phyloP scores from a whole-genome alignment of 2,797 vertebrate species.

The Dendrocincla fuliginosa region DNA sequence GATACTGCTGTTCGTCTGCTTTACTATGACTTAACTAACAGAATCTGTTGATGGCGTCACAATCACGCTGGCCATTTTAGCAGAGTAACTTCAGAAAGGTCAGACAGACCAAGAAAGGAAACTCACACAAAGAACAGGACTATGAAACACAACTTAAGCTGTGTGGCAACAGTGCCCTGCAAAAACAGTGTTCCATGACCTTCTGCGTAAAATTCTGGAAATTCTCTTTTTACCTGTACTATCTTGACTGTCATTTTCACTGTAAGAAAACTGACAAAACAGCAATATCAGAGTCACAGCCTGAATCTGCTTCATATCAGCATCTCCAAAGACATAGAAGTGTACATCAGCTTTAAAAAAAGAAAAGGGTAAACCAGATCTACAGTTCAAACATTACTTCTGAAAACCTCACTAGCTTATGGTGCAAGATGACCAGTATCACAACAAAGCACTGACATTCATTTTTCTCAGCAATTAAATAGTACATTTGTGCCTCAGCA shows the following conservation, averaged over 20 bases:
- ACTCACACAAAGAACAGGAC: background rate
- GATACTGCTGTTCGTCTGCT: background rate
- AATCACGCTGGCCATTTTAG: background rate
- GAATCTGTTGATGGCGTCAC: accelerated
- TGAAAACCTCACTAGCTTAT: background rate
- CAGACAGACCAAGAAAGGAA: background rate
- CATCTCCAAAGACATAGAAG: background rate
- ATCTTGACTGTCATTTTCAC: background rate
- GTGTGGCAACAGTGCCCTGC: background rate
- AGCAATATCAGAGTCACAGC: background rate
- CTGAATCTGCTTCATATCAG: background rate
- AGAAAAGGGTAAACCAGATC: no score
- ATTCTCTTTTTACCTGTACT: background rate
- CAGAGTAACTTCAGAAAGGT: background rate
- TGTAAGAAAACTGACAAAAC: background rate
- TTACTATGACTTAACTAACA: background rate
- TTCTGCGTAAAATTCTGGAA: background rate
- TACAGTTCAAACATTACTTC: background rate
- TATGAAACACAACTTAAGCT: background rate
- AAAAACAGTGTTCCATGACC: background rate
- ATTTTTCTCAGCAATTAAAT: background rate
- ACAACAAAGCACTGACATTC: background rate
- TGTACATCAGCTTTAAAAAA: background rate
- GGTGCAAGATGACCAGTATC: no score
- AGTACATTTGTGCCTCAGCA: background rate